These are phyloP conservation scores for Hephaestus fuliginosus DNA, from an alignment of 2,797 vertebrate genomes.

Conservation along the genomic window DNA sequence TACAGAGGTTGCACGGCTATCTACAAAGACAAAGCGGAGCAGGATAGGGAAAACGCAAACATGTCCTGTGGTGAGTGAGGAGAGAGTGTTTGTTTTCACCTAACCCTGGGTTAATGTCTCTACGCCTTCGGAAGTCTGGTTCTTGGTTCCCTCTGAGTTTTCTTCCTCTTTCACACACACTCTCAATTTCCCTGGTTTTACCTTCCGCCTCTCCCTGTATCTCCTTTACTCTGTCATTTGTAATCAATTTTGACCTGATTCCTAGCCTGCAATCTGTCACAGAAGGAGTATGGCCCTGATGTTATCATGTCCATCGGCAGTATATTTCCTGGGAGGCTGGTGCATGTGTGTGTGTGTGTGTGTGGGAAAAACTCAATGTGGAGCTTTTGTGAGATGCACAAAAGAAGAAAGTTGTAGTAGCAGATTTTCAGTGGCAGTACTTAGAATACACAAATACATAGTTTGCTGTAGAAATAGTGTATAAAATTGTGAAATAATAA, in stretches of 20 bases:
- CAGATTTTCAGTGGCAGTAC: neutral
- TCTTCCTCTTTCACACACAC: conserved; percentile 24
- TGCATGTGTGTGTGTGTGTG: conserved; percentile 21
- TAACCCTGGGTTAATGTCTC: conserved; percentile 51
- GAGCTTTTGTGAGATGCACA: neutral
- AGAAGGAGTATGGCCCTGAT: conserved; percentile 67
- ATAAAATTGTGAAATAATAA: neutral
- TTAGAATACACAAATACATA: neutral
- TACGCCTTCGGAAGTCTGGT: conserved; percentile 38
- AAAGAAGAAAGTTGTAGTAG: neutral
- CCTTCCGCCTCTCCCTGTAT: conserved; percentile 25
- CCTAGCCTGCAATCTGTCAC: conserved; percentile 72
- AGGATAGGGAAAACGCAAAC: conserved; percentile 53
- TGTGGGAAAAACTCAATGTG: conserved; percentile 3
- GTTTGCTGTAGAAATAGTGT: neutral
- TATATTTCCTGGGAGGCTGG: conserved; percentile 69
- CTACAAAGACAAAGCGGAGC: conserved; percentile 49
- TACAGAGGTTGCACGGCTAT: conserved; percentile 19
- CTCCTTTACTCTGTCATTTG: conserved; percentile 43
- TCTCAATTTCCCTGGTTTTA: conserved; percentile 38
- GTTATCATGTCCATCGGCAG: conserved; percentile 74
- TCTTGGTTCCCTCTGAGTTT: conserved; percentile 32
- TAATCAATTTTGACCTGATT: conserved; percentile 76
- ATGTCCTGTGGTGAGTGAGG: conserved; percentile 47
- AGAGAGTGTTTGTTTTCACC: conserved; percentile 48